phyloP scores from a whole-genome alignment of 2,888 invertebrate genomes.

The Plagiodera versicolora region DNA sequence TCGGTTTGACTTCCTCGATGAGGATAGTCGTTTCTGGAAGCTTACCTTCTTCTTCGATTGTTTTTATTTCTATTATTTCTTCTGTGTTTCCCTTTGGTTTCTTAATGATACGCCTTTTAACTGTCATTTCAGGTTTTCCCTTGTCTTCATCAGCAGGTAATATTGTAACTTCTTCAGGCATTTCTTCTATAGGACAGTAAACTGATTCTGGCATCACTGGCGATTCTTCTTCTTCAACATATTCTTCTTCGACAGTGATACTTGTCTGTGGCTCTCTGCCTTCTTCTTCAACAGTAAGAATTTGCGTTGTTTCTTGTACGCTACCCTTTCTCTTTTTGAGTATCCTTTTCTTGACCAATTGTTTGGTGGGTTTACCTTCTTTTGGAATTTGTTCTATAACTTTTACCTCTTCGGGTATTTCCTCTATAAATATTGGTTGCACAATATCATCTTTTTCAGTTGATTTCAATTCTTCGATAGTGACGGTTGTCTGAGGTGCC shows the following conservation, averaged over 20 bases:
- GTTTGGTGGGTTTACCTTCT: constrained; percentile 34
- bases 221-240: constrained; percentile 44
- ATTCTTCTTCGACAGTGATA: constrained; percentile 46
- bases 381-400: constrained; percentile 49
- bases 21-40: constrained; percentile 53
- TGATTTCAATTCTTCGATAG: constrained; percentile 41
- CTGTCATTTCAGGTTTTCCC: constrained; percentile 38
- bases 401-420: constrained; percentile 40
- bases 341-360: constrained; percentile 45
- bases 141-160: constrained; percentile 33
- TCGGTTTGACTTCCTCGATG: constrained; percentile 36
- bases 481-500: constrained; percentile 53
- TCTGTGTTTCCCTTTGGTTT: constrained; percentile 46
- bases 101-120: constrained; percentile 42
- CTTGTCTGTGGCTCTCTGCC: constrained; percentile 46
- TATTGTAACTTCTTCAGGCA: constrained; percentile 44
- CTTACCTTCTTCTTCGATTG: constrained; percentile 55
- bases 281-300: constrained; percentile 43
- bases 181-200: constrained; percentile 32
- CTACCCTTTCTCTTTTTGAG: constrained; percentile 49
- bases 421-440: constrained; percentile 37
- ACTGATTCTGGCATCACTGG: constrained; percentile 46
- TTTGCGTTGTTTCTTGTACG: constrained; percentile 45
- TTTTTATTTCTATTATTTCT: constrained; percentile 55
- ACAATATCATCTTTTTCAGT: not conserved